Evolutionary conservation across 2,888 invertebrate genomes (phyloP).

Genomic region (Neoascia interrupta): DNA sequence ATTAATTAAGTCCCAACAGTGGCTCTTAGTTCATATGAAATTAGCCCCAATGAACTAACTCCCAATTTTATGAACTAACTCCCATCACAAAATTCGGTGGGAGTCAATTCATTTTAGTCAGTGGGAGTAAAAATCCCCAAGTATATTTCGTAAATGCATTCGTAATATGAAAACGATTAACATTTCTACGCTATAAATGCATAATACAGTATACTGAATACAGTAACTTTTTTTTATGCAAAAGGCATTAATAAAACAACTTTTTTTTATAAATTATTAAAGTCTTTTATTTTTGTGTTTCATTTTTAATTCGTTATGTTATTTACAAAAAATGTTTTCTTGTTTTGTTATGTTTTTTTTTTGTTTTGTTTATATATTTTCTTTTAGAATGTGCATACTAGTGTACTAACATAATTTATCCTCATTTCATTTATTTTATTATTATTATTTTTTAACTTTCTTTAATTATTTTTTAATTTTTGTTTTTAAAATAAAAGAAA

Average conservation of each 20-base stretch:
- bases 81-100: no score
- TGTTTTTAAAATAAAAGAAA: constrained; percentile 5
- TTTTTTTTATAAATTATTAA: constrained; percentile 66
- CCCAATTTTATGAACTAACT: no score
- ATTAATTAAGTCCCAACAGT: no score
- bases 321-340: constrained; percentile 66
- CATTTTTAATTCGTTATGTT: constrained; percentile 55
- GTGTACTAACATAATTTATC: constrained; percentile 47
- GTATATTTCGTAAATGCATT: no score
- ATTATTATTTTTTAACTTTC: constrained; percentile 12
- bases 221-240: no score
- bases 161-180: no score
- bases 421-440: constrained; percentile 18
- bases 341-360: constrained; percentile 36
- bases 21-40: no score
- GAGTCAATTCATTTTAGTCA: no score
- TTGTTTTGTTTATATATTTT: constrained; percentile 44
- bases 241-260: neutral
- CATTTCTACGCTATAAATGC: no score
- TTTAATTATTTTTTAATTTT: constrained; percentile 22
- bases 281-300: constrained; percentile 63
- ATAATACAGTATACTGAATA: no score
- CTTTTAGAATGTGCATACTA: constrained; percentile 57
- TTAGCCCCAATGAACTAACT: no score
- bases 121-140: no score